A percentile compares a stretch with the other conserved stretches of the same genome.
Conservation (phyloP, 92 coral and sea anemone genomes). For the Paragorgia papillata region DNA sequence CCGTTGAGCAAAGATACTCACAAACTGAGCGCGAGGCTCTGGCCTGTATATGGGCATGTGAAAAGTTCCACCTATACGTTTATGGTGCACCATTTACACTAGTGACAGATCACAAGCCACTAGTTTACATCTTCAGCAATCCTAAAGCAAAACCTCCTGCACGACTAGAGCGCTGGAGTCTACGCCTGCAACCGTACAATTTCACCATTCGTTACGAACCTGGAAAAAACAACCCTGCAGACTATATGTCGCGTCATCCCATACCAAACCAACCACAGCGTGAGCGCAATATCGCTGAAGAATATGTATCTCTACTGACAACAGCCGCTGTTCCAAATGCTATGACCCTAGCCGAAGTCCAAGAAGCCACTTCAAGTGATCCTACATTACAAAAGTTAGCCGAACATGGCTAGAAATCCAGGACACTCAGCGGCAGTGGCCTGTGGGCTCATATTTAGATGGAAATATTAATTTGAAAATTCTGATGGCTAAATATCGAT, state of each 20-base stretch:
- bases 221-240: slow-evolving; percentile 43
- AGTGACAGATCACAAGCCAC: slow-evolving; percentile 40
- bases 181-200: slow-evolving; percentile 39
- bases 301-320: slow-evolving; percentile 39
- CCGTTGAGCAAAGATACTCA: slow-evolving; percentile 52
- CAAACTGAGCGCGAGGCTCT: slow-evolving; percentile 58
- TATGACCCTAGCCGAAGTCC: slow-evolving; percentile 48
- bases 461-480: no score
- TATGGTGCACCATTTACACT: slow-evolving; percentile 43
- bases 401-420: no score
- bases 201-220: slow-evolving; percentile 29
- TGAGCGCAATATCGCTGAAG: slow-evolving; percentile 52
- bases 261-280: slow-evolving; percentile 42
- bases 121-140: slow-evolving; percentile 31
- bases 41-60: slow-evolving; percentile 51
- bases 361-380: slow-evolving; percentile 24
- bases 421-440: no score
- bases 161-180: slow-evolving; percentile 38
- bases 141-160: slow-evolving; percentile 49
- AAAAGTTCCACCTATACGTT: slow-evolving; percentile 46
- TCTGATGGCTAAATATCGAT: no score
- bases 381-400: slow-evolving; percentile 18
- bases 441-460: no score
- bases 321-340: slow-evolving; percentile 46
- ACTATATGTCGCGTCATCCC: slow-evolving; percentile 50